These are phyloP conservation scores for Melanotaenia duboulayi DNA, from an alignment of 2,113 vertebrate genomes.

Conservation along the genomic window DNA sequence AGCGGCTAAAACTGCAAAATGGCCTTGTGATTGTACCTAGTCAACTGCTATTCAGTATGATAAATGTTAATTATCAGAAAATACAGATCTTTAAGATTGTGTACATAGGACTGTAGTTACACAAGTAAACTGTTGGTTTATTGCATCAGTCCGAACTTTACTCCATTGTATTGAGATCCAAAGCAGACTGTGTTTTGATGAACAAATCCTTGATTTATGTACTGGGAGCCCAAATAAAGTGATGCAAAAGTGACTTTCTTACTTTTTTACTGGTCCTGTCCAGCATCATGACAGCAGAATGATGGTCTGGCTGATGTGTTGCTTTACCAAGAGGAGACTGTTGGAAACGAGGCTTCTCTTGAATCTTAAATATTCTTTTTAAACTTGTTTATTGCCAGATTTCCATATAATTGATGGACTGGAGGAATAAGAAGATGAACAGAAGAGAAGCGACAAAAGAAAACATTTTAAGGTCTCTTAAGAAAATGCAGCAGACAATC, in stretches of 20 bases:
- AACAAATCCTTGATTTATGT: slow-evolving; percentile 73
- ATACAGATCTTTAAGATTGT: slow-evolving; percentile 63
- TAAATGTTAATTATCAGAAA: slow-evolving; percentile 70
- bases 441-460: no score
- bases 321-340: no score
- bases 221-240: slow-evolving; percentile 77
- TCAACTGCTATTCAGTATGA: slow-evolving; percentile 70
- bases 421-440: no score
- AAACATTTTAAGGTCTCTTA: no score
- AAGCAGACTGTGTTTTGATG: slow-evolving; percentile 72
- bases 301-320: no score
- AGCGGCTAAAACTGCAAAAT: slow-evolving; percentile 61
- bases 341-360: no score
- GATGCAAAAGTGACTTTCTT: slow-evolving; percentile 59
- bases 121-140: slow-evolving; percentile 53
- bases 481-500: no score
- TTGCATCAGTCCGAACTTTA: slow-evolving; percentile 58
- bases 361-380: no score
- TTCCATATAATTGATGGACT: no score
- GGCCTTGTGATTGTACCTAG: slow-evolving; percentile 71
- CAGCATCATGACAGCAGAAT: no score
- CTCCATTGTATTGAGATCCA: slow-evolving; percentile 69
- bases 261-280: background rate
- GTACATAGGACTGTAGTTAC: slow-evolving; percentile 73
- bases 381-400: no score